phyloP scores from a whole-genome alignment of 2,888 invertebrate species.

The Xanthostigma xanthostigma region DNA sequence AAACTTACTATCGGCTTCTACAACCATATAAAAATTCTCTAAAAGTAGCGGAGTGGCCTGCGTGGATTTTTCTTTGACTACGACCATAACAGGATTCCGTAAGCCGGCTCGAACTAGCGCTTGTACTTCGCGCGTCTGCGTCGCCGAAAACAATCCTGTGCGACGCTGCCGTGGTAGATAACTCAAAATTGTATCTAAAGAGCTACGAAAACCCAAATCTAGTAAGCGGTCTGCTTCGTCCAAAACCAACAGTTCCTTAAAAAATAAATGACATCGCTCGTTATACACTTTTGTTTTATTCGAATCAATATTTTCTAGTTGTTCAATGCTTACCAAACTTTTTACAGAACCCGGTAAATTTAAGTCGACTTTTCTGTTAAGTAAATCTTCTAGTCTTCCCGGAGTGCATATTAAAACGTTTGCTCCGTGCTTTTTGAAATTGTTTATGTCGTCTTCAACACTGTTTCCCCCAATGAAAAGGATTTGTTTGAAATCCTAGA shows the following conservation, averaged over 20 bases:
- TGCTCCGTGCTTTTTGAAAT: slow-evolving; percentile 50
- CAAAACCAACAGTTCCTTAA: slow-evolving; percentile 75
- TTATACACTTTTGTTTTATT: neutral
- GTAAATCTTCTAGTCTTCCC: slow-evolving; percentile 77
- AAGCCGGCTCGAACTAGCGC: slow-evolving; percentile 86
- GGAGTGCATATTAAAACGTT: slow-evolving; percentile 92
- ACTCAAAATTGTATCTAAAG: slow-evolving; percentile 75
- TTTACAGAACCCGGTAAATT: slow-evolving; percentile 60
- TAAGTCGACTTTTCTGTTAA: slow-evolving; percentile 52
- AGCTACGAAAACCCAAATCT: slow-evolving; percentile 79
- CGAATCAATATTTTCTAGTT: neutral
- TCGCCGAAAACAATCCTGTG: slow-evolving; percentile 97
- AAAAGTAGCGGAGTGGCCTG: slow-evolving; percentile 56
- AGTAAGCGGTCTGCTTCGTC: slow-evolving; percentile 95
- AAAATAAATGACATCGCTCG: slow-evolving; percentile 8
- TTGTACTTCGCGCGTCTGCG: slow-evolving; percentile 88
- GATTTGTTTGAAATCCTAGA: slow-evolving; percentile 34
- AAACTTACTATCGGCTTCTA: slow-evolving; percentile 42
- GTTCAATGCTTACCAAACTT: slow-evolving; percentile 46
- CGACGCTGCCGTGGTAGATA: slow-evolving; percentile 85
- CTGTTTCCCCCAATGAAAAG: slow-evolving; percentile 71
- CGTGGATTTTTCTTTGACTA: slow-evolving; percentile 74
- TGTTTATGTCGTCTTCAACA: slow-evolving; percentile 57
- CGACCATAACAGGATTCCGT: slow-evolving; percentile 80
- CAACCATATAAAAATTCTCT: slow-evolving; percentile 66